Percentiles rank a stretch among this genome's conserved stretches.
These are phyloP conservation scores for Alauda arvensis DNA, from an alignment of 2,797 vertebrate genomes.

Conservation along the genomic window DNA sequence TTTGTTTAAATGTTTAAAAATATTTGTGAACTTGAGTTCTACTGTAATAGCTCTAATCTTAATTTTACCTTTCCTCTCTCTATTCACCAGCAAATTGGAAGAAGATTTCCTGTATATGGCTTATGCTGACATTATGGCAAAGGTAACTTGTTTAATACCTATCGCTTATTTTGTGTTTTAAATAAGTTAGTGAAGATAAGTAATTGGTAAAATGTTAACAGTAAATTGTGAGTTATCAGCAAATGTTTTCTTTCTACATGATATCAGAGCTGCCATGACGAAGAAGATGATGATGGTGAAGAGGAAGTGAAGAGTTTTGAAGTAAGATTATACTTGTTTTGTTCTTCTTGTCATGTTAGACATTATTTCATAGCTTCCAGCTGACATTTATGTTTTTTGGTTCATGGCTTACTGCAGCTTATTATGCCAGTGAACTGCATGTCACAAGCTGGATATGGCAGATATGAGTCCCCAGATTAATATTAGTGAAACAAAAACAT, in stretches of 20 bases:
- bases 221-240: background rate
- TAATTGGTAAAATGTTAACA: background rate
- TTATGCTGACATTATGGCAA: constrained; percentile 96
- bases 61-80: constrained; percentile 8
- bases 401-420: constrained; percentile 73
- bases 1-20: background rate
- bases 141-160: constrained; percentile 73
- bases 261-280: constrained; percentile 90
- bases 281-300: constrained; percentile 91
- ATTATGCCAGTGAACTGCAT: constrained; percentile 65
- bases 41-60: background rate
- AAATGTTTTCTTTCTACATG: constrained; percentile 12
- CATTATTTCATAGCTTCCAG: constrained; percentile 68
- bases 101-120: constrained; percentile 96
- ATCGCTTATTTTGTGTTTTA: background rate
- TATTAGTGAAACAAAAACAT: constrained; percentile 4
- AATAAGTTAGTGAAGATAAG: background rate
- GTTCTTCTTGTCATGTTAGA: constrained; percentile 1
- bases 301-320: constrained; percentile 95
- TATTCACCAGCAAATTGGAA: constrained; percentile 85
- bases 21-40: background rate
- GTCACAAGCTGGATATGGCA: constrained; percentile 50
- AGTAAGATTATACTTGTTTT: constrained; percentile 74
- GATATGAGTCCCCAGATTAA: constrained; percentile 24
- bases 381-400: constrained; percentile 62